Percentiles rank a stretch among this genome's conserved stretches.
These are phyloP conservation scores for Macrobrachium rosenbergii DNA, from an alignment of 1,140 invertebrate genomes.

Conservation along the genomic window DNA sequence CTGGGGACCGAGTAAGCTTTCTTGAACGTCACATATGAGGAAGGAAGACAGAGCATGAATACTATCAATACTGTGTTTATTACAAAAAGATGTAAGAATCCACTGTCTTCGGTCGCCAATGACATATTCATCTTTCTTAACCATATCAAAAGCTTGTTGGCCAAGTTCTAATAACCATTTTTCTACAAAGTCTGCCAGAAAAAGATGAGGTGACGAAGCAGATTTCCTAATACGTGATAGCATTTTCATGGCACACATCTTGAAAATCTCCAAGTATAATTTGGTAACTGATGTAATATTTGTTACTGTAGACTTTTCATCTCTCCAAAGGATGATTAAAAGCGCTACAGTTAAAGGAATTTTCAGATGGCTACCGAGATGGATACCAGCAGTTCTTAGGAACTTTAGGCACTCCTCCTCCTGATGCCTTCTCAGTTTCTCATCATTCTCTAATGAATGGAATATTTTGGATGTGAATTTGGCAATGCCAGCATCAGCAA, in stretches of 20 bases:
- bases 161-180: slow-evolving; percentile 30
- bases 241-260: slow-evolving; percentile 42
- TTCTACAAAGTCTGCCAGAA: slow-evolving; percentile 25
- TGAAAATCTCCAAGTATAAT: slow-evolving; percentile 37
- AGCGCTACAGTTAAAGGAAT: slow-evolving; percentile 41
- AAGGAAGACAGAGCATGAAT: slow-evolving; percentile 45
- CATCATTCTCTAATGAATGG: not conserved
- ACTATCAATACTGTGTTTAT: not conserved
- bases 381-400: slow-evolving; percentile 2
- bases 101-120: not conserved
- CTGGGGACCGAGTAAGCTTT: slow-evolving; percentile 11
- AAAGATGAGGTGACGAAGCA: not conserved
- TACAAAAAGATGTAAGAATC: slow-evolving; percentile 3
- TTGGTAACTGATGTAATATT: slow-evolving; percentile 38
- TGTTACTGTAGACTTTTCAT: slow-evolving; percentile 14
- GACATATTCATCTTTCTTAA: slow-evolving; percentile 15
- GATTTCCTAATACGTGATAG: slow-evolving; percentile 5
- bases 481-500: slow-evolving; percentile 21
- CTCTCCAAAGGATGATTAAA: slow-evolving; percentile 36
- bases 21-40: slow-evolving; percentile 41
- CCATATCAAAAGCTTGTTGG: slow-evolving; percentile 22
- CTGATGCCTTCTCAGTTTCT: not conserved
- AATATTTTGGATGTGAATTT: slow-evolving; percentile 26
- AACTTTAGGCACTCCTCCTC: slow-evolving; percentile 29
- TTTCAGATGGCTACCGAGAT: slow-evolving; percentile 30